Percentiles rank a stretch among this genome's conserved stretches.
Conservation (phyloP, 2,888 invertebrate genomes). For the Chrysolina haemoptera region DNA sequence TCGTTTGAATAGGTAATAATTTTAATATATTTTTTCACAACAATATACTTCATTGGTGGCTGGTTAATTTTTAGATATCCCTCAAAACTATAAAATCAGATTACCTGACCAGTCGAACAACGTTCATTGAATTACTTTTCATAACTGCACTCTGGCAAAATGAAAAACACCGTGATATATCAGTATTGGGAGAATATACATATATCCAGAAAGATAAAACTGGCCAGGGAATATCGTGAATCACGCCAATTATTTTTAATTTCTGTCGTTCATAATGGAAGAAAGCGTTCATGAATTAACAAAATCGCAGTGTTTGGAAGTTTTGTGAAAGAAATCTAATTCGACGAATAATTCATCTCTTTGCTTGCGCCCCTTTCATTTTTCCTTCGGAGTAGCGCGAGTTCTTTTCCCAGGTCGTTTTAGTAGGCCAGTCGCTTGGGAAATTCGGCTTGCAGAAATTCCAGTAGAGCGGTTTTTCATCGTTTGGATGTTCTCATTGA, state of each 20-base stretch:
- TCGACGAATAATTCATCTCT: constrained; percentile 7
- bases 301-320: not conserved
- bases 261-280: not conserved
- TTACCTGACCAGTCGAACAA: too few species aligned
- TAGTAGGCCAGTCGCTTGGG: constrained; percentile 10
- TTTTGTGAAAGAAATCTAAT: not conserved
- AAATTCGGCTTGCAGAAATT: not conserved
- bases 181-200: not conserved
- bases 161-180: not conserved
- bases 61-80: too few species aligned
- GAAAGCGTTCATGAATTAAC: not conserved
- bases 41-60: too few species aligned
- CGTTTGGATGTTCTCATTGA: not conserved
- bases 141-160: not conserved
- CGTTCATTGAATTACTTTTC: too few species aligned
- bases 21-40: too few species aligned
- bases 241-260: constrained; percentile 7
- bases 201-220: not conserved
- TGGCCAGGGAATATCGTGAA: not conserved
- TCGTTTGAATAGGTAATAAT: too few species aligned
- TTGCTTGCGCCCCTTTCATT: constrained; percentile 1
- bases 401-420: constrained; percentile 3
- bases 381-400: not conserved
- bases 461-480: not conserved
- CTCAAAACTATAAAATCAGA: too few species aligned